phyloP scores from a whole-genome alignment of 2,113 vertebrate genomes.

The Lichenostomus cassidix region DNA sequence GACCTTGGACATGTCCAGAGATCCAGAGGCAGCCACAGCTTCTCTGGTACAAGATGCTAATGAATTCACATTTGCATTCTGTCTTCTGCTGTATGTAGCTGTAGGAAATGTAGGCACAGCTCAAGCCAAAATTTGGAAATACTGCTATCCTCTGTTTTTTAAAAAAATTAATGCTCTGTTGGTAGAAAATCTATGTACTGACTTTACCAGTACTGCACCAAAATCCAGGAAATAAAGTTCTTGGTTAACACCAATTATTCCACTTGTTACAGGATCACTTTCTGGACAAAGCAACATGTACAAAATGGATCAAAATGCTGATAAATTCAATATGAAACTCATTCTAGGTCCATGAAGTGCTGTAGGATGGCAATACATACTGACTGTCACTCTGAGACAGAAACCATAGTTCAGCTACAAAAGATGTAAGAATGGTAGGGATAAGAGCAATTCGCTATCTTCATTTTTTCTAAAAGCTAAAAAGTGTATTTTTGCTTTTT shows the following conservation, averaged over 20 bases:
- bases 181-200: background rate
- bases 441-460: background rate
- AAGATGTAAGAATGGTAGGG: background rate
- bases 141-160: background rate
- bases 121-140: background rate
- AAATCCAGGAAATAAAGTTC: background rate
- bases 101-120: background rate
- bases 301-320: background rate
- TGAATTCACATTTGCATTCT: background rate
- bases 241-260: background rate
- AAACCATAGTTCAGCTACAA: background rate
- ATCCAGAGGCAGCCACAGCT: background rate
- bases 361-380: background rate
- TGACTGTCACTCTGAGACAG: background rate
- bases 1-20: background rate
- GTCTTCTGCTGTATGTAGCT: background rate
- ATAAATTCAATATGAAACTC: background rate
- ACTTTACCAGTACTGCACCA: background rate
- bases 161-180: background rate
- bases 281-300: background rate
- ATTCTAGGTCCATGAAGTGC: background rate
- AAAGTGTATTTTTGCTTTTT: background rate
- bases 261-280: background rate
- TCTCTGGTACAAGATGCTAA: background rate
- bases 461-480: background rate